Conservation (phyloP, 2,113 vertebrate genomes). For the Sylvilagus bachmani region DNA sequence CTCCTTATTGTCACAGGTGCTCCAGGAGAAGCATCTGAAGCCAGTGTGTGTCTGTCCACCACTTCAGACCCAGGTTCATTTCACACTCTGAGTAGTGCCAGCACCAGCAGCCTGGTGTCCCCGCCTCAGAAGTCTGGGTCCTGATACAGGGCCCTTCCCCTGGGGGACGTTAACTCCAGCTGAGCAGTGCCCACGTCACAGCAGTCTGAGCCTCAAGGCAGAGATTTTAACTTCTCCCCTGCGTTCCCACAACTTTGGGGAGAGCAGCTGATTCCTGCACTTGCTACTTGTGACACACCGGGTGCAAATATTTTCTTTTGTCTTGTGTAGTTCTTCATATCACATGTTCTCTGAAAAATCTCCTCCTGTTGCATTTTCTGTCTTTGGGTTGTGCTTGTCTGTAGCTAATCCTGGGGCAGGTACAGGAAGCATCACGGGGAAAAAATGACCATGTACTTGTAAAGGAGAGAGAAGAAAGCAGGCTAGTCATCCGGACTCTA, state of each 20-base stretch:
- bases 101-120: not conserved
- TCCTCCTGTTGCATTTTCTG: not conserved
- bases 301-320: not conserved
- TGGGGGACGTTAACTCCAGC: not conserved
- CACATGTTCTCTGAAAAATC: not conserved
- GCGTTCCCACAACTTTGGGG: too few relatives aligned
- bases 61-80: not conserved
- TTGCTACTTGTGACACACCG: not conserved
- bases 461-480: too few relatives aligned
- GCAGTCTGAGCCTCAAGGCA: not conserved
- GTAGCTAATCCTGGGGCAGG: not conserved
- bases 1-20: not conserved
- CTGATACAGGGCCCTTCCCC: not conserved
- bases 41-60: not conserved
- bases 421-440: not conserved
- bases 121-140: too few relatives aligned
- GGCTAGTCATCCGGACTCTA: too few relatives aligned
- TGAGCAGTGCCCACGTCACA: not conserved
- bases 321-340: not conserved
- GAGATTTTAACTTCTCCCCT: too few relatives aligned
- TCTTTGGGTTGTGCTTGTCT: not conserved
- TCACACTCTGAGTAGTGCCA: not conserved
- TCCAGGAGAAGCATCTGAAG: not conserved
- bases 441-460: rapidly evolving
- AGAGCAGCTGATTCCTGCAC: not conserved